Conservation (phyloP, 2,113 vertebrate genomes). For the Ahaetulla prasina region DNA sequence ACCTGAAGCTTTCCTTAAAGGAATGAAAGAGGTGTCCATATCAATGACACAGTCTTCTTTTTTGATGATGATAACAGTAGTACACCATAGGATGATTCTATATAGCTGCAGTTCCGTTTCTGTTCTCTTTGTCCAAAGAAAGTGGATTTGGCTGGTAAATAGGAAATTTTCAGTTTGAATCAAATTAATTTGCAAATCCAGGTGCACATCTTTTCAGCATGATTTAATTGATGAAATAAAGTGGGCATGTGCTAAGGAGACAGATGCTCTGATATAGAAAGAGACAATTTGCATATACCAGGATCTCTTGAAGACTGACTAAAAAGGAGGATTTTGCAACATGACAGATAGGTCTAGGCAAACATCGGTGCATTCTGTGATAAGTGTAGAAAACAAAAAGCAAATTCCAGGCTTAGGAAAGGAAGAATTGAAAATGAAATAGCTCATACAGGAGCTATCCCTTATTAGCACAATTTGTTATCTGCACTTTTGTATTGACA, state of each 20-base stretch:
- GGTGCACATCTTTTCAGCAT: slow-evolving; percentile 6
- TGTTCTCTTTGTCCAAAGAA: slow-evolving; percentile 3
- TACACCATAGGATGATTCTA: not conserved
- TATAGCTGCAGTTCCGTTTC: not conserved
- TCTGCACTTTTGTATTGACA: not conserved
- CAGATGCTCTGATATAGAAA: not conserved
- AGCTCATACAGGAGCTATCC: not conserved
- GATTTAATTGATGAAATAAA: not conserved
- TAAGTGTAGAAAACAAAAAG: not conserved
- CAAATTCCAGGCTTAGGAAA: not conserved
- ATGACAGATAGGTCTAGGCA: not conserved
- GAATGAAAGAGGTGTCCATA: not conserved
- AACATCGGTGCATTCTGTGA: not conserved
- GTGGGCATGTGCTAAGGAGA: not conserved
- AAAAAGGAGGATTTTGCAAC: not conserved
- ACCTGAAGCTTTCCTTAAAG: not conserved
- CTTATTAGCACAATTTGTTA: not conserved
- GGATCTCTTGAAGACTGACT: not conserved
- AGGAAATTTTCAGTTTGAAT: not conserved
- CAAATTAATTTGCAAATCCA: slow-evolving; percentile 23
- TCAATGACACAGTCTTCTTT: not conserved
- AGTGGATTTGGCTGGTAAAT: not conserved
- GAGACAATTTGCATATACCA: not conserved
- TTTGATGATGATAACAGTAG: not conserved
- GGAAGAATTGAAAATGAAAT: not conserved